Percentiles rank a stretch among this genome's conserved stretches.
phyloP scores from a whole-genome alignment of 2,797 vertebrate genomes.

The Molossus alvarezi region DNA sequence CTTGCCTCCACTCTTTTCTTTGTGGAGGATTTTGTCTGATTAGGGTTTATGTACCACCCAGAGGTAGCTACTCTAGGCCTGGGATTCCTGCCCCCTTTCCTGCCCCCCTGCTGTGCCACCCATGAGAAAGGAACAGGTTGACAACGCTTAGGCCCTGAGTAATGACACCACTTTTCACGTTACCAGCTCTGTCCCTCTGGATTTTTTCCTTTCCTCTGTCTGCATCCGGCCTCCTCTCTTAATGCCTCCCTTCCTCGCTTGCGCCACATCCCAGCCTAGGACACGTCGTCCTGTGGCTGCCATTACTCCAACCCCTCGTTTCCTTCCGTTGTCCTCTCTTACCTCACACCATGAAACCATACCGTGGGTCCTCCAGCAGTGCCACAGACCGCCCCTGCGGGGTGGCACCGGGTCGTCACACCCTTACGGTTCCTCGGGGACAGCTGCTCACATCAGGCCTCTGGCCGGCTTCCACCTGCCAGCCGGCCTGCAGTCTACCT shows the following conservation, averaged over 20 bases:
- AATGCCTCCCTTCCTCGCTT: not conserved
- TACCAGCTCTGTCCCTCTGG: not conserved
- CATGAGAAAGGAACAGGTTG: not conserved
- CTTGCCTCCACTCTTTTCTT: not conserved
- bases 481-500: not conserved
- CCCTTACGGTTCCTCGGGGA: not conserved
- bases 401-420: not conserved
- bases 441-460: not conserved
- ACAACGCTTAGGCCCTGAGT: not conserved
- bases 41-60: not conserved
- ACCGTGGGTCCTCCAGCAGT: not conserved
- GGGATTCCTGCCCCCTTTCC: not conserved
- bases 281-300: not conserved
- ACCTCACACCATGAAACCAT: not conserved
- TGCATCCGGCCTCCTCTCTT: not conserved
- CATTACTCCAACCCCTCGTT: not conserved
- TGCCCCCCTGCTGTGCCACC: not conserved
- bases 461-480: not conserved
- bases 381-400: not conserved
- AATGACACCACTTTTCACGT: not conserved
- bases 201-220: not conserved
- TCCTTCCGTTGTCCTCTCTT: not conserved
- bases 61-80: not conserved
- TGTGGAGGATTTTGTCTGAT: not conserved
- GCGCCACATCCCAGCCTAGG: not conserved